Evolutionary conservation across 92 coral and sea anemone genomes (phyloP).

Genomic region (Chrysogorgia sp.): DNA sequence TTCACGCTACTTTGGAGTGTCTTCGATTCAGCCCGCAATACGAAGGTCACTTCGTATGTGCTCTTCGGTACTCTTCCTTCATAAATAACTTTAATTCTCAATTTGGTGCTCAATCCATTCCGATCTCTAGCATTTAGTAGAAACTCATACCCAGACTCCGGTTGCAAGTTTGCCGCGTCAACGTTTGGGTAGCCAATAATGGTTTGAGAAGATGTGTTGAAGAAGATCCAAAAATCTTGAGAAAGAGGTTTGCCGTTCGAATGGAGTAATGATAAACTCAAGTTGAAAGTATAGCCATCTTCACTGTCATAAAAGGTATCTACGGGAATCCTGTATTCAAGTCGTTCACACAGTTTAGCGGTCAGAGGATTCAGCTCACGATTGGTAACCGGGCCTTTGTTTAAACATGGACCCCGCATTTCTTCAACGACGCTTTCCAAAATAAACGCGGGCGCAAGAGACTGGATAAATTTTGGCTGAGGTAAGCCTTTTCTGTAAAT

Average conservation of each 20-base stretch:
- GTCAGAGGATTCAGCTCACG: constrained; percentile 13
- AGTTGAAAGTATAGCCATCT: constrained; percentile 45
- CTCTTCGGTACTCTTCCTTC: background rate
- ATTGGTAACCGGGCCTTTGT: constrained; percentile 39
- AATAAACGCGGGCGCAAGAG: constrained; percentile 48
- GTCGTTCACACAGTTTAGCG: constrained; percentile 30
- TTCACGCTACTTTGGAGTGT: background rate
- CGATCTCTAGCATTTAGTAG: constrained; percentile 39
- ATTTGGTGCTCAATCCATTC: constrained; percentile 26
- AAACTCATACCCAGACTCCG: constrained; percentile 49
- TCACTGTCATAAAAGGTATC: constrained; percentile 44
- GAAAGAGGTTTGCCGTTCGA: constrained; percentile 2
- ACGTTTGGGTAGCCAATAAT: constrained; percentile 24
- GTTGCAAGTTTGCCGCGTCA: constrained; percentile 10
- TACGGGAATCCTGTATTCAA: constrained; percentile 16
- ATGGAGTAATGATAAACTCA: constrained; percentile 23
- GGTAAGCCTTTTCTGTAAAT: constrained; percentile 8
- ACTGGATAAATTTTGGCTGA: constrained; percentile 44
- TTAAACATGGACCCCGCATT: constrained; percentile 48
- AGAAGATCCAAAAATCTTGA: constrained; percentile 27
- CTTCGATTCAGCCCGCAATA: background rate
- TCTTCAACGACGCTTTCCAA: constrained; percentile 46
- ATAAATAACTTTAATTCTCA: constrained; percentile 1
- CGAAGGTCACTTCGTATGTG: constrained; percentile 25
- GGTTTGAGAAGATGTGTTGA: constrained; percentile 2